Percentiles rank a stretch among this genome's conserved stretches.
Conservation (phyloP, 2,888 invertebrate genomes). For the Harpalus rufipes region DNA sequence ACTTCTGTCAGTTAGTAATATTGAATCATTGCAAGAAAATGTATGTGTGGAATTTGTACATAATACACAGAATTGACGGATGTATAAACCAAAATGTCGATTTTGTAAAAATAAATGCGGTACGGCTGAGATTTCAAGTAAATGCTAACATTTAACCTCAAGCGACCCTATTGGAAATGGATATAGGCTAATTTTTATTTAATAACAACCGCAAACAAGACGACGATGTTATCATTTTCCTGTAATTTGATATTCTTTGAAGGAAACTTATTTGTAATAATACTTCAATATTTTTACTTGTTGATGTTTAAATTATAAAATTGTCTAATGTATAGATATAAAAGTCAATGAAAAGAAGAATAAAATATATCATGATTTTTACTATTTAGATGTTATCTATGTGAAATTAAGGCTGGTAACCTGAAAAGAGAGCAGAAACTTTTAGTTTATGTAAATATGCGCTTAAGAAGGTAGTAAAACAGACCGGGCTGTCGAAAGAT, state of each 20-base stretch:
- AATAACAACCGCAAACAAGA: not conserved
- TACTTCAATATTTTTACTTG: not conserved
- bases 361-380: not conserved
- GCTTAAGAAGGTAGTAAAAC: not conserved
- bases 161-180: slow-evolving; percentile 8
- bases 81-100: too few relatives aligned
- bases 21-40: too few relatives aligned
- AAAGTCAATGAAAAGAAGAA: not conserved
- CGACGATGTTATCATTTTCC: not conserved
- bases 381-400: not conserved
- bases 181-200: slow-evolving; percentile 22
- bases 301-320: not conserved
- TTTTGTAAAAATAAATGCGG: too few relatives aligned
- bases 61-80: too few relatives aligned
- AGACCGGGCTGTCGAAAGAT: not conserved
- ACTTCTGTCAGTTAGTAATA: too few relatives aligned
- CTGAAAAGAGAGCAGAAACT: not conserved
- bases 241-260: not conserved
- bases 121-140: too few relatives aligned
- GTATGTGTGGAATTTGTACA: too few relatives aligned
- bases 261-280: not conserved
- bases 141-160: not conserved
- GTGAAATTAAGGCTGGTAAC: not conserved
- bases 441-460: slow-evolving; percentile 11
- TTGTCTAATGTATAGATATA: not conserved